A percentile compares a stretch with the other conserved stretches of the same genome.
Conservation (phyloP, 2,113 vertebrate species). For the Corythornis madagascariensis region DNA sequence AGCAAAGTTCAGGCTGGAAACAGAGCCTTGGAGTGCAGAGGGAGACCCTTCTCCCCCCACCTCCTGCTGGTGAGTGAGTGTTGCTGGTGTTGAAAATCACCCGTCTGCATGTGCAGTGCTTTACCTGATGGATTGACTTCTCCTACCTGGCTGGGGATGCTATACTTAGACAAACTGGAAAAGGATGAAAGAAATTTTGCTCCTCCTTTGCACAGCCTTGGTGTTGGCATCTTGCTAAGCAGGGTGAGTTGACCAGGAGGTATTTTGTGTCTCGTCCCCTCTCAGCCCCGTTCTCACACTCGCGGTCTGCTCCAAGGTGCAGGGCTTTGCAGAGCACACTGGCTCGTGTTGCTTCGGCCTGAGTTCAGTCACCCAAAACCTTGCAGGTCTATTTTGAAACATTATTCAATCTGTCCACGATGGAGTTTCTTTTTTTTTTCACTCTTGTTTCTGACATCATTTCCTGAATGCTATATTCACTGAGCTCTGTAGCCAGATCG, state of each 20-base stretch:
- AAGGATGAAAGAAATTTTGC: neutral
- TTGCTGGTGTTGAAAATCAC: neutral
- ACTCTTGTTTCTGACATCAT: conserved; percentile 70
- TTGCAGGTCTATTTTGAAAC: conserved; percentile 62
- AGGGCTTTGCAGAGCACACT: neutral
- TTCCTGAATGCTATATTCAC: conserved; percentile 58
- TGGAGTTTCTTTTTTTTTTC: conserved; percentile 45
- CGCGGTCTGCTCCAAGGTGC: neutral
- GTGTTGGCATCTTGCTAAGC: neutral
- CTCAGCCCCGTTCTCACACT: neutral
- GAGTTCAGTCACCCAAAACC: conserved; percentile 66
- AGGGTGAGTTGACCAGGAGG: neutral
- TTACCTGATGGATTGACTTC: neutral
- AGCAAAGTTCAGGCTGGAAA: neutral
- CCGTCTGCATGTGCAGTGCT: neutral
- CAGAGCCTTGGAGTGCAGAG: neutral
- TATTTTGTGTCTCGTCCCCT: neutral
- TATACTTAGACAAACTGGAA: neutral
- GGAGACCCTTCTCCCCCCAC: neutral
- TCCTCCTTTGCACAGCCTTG: neutral
- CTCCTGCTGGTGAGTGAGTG: neutral
- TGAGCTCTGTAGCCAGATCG: conserved; percentile 46
- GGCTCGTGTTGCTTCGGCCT: neutral
- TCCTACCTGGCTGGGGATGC: neutral
- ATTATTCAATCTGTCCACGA: conserved; percentile 54